A percentile compares a stretch with the other conserved stretches of the same genome.
These are phyloP conservation scores for Leptura quadrifasciata DNA, from an alignment of 2,888 invertebrate genomes.

Conservation along the genomic window DNA sequence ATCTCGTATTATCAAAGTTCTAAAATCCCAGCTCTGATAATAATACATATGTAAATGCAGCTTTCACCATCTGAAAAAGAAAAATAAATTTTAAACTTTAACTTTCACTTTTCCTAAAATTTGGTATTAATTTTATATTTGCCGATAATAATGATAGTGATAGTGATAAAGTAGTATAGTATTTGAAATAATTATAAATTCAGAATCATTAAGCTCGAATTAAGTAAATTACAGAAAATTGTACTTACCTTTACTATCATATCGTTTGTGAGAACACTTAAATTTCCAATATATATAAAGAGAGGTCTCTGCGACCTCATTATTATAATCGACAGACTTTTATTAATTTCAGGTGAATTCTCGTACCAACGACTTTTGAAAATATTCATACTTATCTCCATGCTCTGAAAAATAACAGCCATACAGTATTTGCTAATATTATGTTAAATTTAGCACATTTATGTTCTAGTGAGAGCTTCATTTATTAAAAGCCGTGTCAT, in stretches of 20 bases:
- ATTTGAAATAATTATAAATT: no score
- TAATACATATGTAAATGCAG: conserved; percentile 12
- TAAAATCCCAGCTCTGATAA: neutral
- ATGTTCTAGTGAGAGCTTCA: no score
- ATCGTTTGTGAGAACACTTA: conserved; percentile 5
- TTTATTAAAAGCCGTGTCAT: no score
- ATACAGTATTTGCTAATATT: no score
- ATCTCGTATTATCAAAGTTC: neutral
- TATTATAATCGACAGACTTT: neutral
- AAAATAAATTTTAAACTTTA: neutral
- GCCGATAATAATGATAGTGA: no score
- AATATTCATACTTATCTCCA: conserved; percentile 4
- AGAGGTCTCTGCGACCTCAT: conserved; percentile 17
- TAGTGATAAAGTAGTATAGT: no score
- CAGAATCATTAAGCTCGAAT: no score
- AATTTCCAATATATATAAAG: conserved; percentile 6
- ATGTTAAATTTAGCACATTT: no score
- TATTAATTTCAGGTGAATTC: neutral
- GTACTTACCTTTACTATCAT: conserved; percentile 19
- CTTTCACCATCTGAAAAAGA: conserved; percentile 22
- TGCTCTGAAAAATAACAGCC: conserved; percentile 1
- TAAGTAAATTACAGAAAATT: neutral
- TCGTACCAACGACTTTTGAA: conserved; percentile 24
- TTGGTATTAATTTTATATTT: no score
- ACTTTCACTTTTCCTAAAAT: no score